phyloP scores from a whole-genome alignment of 2,797 vertebrate genomes.

The Chaetodon trifasciatus region DNA sequence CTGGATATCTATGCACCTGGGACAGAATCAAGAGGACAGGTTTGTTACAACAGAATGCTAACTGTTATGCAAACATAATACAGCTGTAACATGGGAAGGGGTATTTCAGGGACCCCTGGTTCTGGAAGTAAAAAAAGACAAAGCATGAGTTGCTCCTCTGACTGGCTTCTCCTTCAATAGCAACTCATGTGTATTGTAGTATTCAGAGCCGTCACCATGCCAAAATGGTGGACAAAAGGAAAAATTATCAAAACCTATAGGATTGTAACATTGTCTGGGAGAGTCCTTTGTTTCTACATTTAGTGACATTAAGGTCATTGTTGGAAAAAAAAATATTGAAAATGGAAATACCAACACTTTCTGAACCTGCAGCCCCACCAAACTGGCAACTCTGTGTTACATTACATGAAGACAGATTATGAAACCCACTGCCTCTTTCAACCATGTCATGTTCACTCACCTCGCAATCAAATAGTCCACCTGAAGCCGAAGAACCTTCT shows the following conservation, averaged over 20 bases:
- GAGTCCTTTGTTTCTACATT: neutral
- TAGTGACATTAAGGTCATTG: neutral
- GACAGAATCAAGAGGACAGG: constrained; percentile 10
- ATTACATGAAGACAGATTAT: neutral
- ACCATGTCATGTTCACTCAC: constrained; percentile 70
- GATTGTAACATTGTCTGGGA: too few relatives aligned
- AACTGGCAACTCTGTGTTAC: neutral
- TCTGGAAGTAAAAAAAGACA: neutral
- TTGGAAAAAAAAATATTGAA: neutral
- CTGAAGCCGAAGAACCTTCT: constrained; percentile 92
- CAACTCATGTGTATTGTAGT: too few relatives aligned
- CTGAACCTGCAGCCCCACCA: neutral
- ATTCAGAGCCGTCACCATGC: too few relatives aligned
- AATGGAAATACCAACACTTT: neutral
- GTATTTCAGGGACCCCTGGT: neutral
- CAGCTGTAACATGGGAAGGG: neutral
- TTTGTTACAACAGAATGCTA: neutral
- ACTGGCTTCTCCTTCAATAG: too few relatives aligned
- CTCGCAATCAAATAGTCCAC: constrained; percentile 95
- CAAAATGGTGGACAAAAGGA: too few relatives aligned
- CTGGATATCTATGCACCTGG: constrained; percentile 94
- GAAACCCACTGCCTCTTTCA: neutral
- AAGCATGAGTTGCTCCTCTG: neutral
- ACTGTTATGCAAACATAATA: neutral
- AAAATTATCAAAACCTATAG: too few relatives aligned